These are phyloP conservation scores for Lipotes vexillifer DNA, from an alignment of 2,113 vertebrate species.

Conservation along the genomic window DNA sequence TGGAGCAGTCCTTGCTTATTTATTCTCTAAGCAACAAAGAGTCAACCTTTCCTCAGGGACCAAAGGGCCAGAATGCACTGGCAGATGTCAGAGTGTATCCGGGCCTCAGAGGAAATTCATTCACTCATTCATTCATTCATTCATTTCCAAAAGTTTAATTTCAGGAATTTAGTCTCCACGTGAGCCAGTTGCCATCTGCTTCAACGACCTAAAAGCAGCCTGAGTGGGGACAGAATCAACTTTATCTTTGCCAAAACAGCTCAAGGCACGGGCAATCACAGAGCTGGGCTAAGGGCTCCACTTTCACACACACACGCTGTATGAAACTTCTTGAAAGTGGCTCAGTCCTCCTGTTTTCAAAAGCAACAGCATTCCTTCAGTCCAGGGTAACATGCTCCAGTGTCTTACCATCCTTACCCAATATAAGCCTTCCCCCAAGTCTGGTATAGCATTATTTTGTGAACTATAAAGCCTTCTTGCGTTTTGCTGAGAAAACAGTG, in stretches of 20 bases:
- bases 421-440: neutral
- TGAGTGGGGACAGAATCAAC: neutral
- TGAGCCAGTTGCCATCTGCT: constrained; percentile 12
- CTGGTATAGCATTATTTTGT: neutral
- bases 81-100: neutral
- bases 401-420: neutral
- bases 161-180: neutral
- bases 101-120: constrained; percentile 14
- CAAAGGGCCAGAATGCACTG: neutral
- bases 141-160: constrained; percentile 8
- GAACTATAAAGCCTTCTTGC: neutral
- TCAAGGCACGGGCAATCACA: neutral
- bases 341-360: neutral
- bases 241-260: neutral
- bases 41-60: neutral
- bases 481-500: constrained; percentile 4
- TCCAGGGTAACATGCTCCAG: neutral
- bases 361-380: neutral
- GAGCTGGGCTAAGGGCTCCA: neutral
- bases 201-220: constrained; percentile 29
- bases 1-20: constrained; percentile 8
- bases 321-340: neutral
- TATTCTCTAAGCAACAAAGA: constrained; percentile 25
- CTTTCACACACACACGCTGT: neutral
- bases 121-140: neutral